A percentile compares a stretch with the other conserved stretches of the same genome.
These are phyloP conservation scores for Mizuhopecten yessoensis DNA, from an alignment of 1,140 invertebrate genomes.

Conservation along the genomic window DNA sequence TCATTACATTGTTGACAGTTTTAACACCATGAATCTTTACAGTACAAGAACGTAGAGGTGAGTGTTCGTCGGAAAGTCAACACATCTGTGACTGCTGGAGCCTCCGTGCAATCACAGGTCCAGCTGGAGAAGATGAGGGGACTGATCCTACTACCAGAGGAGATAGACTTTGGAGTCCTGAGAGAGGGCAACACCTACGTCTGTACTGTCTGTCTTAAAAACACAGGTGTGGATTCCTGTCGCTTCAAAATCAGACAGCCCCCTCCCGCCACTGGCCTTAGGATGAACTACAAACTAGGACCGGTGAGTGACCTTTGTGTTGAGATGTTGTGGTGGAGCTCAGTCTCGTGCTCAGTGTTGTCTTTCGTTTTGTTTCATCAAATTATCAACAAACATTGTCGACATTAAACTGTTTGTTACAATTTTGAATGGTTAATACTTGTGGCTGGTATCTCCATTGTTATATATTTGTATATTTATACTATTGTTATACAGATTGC, in stretches of 20 bases:
- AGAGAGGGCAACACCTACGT: conserved; percentile 81
- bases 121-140: conserved; percentile 77
- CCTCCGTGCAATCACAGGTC: conserved; percentile 71
- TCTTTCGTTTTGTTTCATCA: too few species aligned
- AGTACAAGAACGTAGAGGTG: conserved; percentile 80
- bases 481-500: conserved; percentile 75
- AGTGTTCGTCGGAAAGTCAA: conserved; percentile 79
- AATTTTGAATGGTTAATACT: too few species aligned
- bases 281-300: conserved; percentile 81
- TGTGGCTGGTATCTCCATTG: too few species aligned
- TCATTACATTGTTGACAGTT: too few species aligned
- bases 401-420: too few species aligned
- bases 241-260: conserved; percentile 82
- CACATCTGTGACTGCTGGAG: conserved; percentile 77
- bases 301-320: conserved; percentile 74
- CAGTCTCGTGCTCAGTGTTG: too few species aligned
- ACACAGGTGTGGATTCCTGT: conserved; percentile 82
- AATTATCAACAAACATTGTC: too few species aligned
- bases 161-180: conserved; percentile 81
- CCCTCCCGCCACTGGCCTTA: conserved; percentile 81
- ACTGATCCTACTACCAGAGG: conserved; percentile 78
- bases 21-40: too few species aligned
- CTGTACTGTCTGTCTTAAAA: conserved; percentile 77
- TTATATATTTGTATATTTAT: too few species aligned
- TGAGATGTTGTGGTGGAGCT: background rate